phyloP scores from a whole-genome alignment of 2,888 invertebrate genomes.

The Nemurella pictetii region DNA sequence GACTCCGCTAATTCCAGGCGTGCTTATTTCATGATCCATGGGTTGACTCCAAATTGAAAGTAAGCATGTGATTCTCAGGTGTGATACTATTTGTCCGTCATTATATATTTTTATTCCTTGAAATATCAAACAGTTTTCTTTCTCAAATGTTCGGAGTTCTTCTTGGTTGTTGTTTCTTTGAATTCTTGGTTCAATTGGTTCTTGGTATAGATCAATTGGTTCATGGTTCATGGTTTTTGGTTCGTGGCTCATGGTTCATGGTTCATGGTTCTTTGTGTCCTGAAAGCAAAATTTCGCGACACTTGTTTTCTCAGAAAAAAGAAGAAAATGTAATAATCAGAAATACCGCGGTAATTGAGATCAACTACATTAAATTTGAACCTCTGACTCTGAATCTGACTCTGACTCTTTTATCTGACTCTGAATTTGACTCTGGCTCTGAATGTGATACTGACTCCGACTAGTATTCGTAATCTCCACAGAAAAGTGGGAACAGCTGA shows the following conservation, averaged over 20 bases:
- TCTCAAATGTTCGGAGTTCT: neutral
- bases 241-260: too few relatives aligned
- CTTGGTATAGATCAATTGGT: too few relatives aligned
- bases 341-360: neutral
- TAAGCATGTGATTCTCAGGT: too few relatives aligned
- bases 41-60: neutral
- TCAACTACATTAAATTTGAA: conserved; percentile 19
- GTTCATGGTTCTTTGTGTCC: too few relatives aligned
- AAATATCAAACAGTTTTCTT: neutral
- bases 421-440: too few relatives aligned
- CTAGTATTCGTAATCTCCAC: conserved; percentile 14
- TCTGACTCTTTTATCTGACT: too few relatives aligned
- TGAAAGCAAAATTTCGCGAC: neutral
- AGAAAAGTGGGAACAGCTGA: conserved; percentile 23
- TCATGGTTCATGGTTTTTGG: too few relatives aligned
- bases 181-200: too few relatives aligned
- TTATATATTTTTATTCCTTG: neutral
- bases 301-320: neutral
- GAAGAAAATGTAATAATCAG: neutral
- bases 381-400: too few relatives aligned
- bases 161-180: neutral
- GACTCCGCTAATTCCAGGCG: neutral
- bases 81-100: neutral
- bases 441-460: too few relatives aligned
- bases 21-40: neutral